Base-by-base conservation (phyloP, 2,888 invertebrate genomes). In the Xanthorhoe designata region DNA sequence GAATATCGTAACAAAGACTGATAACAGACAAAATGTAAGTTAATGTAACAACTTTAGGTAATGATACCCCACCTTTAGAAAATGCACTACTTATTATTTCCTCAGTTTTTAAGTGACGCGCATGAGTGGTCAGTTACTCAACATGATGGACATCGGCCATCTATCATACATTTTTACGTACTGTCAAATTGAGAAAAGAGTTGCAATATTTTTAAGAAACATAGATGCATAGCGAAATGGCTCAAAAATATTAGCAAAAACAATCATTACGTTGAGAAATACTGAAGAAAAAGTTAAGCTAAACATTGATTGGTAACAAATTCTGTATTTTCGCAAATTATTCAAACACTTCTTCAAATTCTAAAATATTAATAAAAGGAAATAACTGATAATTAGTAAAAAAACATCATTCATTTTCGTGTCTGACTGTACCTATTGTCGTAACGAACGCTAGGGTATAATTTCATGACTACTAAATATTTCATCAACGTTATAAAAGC, bases 401-500 rank as follows among this genome's bases (percentile, higher is more conserved):
- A 32, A 32, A 32, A 7, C 3, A 10, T 42, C 13, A 13, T 42
- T 13, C 2, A 42, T 2, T 13, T 42, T 42, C 13, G 10, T 13
- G 3, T 13, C 8, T 42, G 38, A 42, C 38, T 42, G 38, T 42
- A 42, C 38, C 13, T 42, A 42, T 42, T 68, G 53, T 45, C 57
- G 64, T 64, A 68, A 68, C 64, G 17, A 64, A 52, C 45, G 56
- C 24, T 17, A 61, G 10, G 18, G 61, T 64, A 50, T 68, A 68
- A 64, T 64, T 64, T 63, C 55, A 61, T 50, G 63, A 63, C 56
- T 55, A 13, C 47, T 54, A 35, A 51, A 29, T 49, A 61, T 64
- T 68, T 64, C 60, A 64, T 64, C 63, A 57, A 68, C 45, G 53
- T 57, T 64, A 49, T 57, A 60, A 49, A 61, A 67, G 47, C 18